Conservation (phyloP, 1,140 invertebrate genomes). For the Solenopsis fugax region DNA sequence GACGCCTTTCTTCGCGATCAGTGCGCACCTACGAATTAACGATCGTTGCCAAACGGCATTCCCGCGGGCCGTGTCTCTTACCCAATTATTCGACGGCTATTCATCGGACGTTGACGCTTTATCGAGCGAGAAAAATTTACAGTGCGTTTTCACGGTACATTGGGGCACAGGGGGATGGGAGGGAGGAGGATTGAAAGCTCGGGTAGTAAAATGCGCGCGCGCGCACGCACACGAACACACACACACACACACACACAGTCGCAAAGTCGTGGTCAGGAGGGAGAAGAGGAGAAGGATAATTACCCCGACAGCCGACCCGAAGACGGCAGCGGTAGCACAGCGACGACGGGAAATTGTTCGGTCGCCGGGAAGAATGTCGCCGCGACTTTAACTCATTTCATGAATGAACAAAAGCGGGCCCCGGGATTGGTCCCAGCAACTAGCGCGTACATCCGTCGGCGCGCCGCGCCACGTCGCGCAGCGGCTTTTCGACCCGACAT, state of each 20-base stretch:
- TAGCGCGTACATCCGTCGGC: background rate
- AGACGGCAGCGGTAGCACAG: constrained; percentile 33
- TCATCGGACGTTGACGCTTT: constrained; percentile 66
- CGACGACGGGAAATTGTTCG: constrained; percentile 29
- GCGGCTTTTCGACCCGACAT: constrained; percentile 35
- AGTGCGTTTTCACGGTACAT: constrained; percentile 72
- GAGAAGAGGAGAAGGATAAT: constrained; percentile 51
- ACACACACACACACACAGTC: constrained; percentile 9
- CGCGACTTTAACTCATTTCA: constrained; percentile 58
- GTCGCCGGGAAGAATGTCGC: constrained; percentile 38
- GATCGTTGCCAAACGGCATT: constrained; percentile 12
- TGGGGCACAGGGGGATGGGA: constrained; percentile 4
- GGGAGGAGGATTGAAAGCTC: constrained; percentile 4
- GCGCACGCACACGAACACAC: too few relatives aligned
- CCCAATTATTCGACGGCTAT: constrained; percentile 58
- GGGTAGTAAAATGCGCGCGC: constrained; percentile 47
- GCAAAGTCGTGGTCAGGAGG: background rate
- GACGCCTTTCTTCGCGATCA: constrained; percentile 29
- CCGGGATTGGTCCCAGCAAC: constrained; percentile 26
- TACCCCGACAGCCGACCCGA: constrained; percentile 49
- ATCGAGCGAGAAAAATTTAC: constrained; percentile 69
- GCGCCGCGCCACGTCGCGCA: background rate
- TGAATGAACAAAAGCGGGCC: constrained; percentile 64
- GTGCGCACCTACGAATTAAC: constrained; percentile 27
- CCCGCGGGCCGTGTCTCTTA: constrained; percentile 21